phyloP scores from a whole-genome alignment of 53 echinoderm and acorn worm genomes.

The Astropecten irregularis region DNA sequence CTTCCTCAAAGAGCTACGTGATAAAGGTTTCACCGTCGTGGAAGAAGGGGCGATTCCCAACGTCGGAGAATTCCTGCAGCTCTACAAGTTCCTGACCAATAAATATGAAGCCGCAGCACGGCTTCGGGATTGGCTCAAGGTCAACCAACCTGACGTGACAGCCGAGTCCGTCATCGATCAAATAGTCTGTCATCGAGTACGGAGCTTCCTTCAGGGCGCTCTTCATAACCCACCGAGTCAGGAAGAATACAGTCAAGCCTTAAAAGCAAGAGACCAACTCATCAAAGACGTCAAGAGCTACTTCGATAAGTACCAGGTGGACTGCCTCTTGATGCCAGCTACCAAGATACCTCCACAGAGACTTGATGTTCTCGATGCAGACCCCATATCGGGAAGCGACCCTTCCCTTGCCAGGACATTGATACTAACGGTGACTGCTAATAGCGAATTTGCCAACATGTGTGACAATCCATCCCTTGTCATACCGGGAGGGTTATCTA shows the following conservation, averaged over 20 bases:
- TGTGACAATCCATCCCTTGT: slow-evolving; percentile 32
- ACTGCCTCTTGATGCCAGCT: slow-evolving; percentile 33
- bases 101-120: neutral
- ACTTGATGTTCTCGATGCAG: neutral
- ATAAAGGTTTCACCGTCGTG: neutral
- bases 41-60: neutral
- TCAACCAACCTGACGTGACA: neutral
- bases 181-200: neutral
- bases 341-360: slow-evolving; percentile 3
- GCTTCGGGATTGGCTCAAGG: neutral
- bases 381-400: neutral
- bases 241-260: neutral
- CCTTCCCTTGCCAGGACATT: too few species aligned
- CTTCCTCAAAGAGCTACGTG: neutral
- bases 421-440: neutral
- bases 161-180: neutral
- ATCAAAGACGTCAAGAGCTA: neutral
- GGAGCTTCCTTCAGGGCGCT: neutral
- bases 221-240: neutral
- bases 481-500: neutral
- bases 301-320: neutral
- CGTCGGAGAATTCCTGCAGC: neutral
- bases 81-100: neutral
- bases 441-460: neutral
- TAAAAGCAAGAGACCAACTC: slow-evolving; percentile 3